Conservation (phyloP, 2,888 invertebrate species). For the Lysandra bellargus region DNA sequence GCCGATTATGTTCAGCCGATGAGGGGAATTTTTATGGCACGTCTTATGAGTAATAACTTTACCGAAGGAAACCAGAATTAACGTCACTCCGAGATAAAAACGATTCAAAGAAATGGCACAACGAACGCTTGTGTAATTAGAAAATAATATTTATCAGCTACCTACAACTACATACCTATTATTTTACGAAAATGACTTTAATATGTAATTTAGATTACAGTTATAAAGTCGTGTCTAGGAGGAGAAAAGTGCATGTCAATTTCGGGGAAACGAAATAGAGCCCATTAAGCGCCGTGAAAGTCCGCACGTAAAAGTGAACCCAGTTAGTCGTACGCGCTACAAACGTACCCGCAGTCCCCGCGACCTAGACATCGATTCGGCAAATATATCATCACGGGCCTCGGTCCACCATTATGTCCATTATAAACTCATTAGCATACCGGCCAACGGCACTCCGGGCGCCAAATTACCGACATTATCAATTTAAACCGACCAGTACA, state of each 20-base stretch:
- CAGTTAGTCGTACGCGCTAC: slow-evolving; percentile 24
- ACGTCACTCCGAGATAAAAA: slow-evolving; percentile 17
- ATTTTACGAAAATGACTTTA: background rate
- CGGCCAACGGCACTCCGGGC: slow-evolving; percentile 77
- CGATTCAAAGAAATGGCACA: slow-evolving; percentile 11
- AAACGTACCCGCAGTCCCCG: slow-evolving; percentile 37
- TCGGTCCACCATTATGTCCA: slow-evolving; percentile 73
- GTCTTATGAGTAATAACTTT: slow-evolving; percentile 15
- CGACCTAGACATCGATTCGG: slow-evolving; percentile 77
- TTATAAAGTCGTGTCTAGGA: background rate
- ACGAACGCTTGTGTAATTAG: background rate
- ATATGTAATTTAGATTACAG: background rate
- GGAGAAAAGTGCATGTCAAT: slow-evolving; percentile 1
- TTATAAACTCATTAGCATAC: slow-evolving; percentile 80
- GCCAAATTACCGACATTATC: slow-evolving; percentile 80
- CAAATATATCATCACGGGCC: slow-evolving; percentile 75
- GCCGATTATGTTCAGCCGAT: slow-evolving; percentile 20
- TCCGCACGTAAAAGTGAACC: slow-evolving; percentile 21
- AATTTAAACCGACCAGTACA: slow-evolving; percentile 75
- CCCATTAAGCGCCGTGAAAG: slow-evolving; percentile 1
- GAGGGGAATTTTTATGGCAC: slow-evolving; percentile 17
- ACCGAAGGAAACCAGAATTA: slow-evolving; percentile 24
- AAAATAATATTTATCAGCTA: background rate
- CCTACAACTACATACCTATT: background rate
- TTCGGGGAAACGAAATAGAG: background rate